Base-by-base conservation (phyloP, 2,888 invertebrate species). In the Monopis laevigella region DNA sequence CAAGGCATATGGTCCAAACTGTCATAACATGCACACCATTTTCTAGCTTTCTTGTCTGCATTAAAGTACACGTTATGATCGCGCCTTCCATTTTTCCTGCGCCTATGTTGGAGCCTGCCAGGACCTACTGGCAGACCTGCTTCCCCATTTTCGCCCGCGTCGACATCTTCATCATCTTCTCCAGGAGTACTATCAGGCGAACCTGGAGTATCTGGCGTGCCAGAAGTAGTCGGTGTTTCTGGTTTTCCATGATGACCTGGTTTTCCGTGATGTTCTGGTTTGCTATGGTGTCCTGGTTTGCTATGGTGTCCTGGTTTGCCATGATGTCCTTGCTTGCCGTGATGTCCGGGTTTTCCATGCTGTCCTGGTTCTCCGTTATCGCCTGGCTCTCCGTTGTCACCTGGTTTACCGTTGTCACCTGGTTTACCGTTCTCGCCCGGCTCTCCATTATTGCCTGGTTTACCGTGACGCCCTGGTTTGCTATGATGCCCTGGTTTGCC, bases 61-160 rank as follows among this genome's bases (percentile, higher is more conserved):
- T 36, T 21, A 11, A 36, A 36, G 21, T 21, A 36, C 14, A 63
- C 48, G 41, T 43, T 12, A 30, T 17, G 38, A 12, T 40, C 42
- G 10, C 32, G 27, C 10, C 42, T 38, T 36, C 14, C 35, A 13
- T 24, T 41, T 24, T 38, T 17, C 12, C 11, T 39, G 13, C 8
- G 8, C 6, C 27, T 26, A n/a, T 35, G 39, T 1, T 17, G 24
- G 8, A 13, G 39, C 6, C 11, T 10, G 2, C n/a, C n/a, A n/a
- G 35, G 35, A 2, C 1, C 1, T 8, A 2, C 2, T 19, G 35
- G 19, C 2, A 18, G 35, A 1, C 16, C 26, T 26, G 39, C 13
- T 39, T 40, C 13, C 18, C 19, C 29, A 2, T 28, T 17, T 29
- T 28, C 24, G 3, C 29, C 18, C 3, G 40, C 16, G 16, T 1